phyloP scores from a whole-genome alignment of 2,113 vertebrate species.

The Tympanuchus pallidicinctus region DNA sequence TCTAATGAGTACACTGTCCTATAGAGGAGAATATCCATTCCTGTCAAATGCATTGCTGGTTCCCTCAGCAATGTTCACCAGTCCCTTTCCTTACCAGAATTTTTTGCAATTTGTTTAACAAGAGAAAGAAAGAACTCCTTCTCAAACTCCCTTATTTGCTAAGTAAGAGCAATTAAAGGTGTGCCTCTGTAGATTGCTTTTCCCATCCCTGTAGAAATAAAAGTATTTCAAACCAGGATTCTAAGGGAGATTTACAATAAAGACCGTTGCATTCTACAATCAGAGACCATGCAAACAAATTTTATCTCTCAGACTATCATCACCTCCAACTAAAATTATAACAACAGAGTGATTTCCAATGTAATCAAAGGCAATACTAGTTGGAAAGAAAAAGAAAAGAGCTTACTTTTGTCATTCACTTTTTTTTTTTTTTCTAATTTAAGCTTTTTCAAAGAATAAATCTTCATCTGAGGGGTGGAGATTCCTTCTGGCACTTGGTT shows the following conservation, averaged over 20 bases:
- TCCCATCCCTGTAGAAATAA: background rate
- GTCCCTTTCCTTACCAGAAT: background rate
- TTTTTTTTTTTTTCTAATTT: slow-evolving; percentile 34
- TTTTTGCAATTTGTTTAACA: background rate
- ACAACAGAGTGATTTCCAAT: background rate
- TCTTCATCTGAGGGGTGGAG: background rate
- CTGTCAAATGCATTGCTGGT: background rate
- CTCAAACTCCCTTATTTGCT: background rate
- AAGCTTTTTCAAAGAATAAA: slow-evolving; percentile 39
- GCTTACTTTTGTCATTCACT: slow-evolving; percentile 29
- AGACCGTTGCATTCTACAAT: background rate
- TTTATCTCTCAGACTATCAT: background rate
- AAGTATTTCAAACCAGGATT: background rate
- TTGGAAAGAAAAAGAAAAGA: slow-evolving; percentile 10
- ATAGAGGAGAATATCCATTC: background rate
- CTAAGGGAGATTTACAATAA: background rate
- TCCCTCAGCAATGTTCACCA: background rate
- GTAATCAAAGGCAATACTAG: slow-evolving; percentile 22
- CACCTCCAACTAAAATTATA: slow-evolving; percentile 31
- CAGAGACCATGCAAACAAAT: background rate
- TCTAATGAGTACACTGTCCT: background rate
- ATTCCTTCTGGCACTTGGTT: slow-evolving; percentile 37
- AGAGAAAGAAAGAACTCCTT: background rate
- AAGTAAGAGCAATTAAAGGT: background rate
- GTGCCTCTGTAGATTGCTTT: background rate